Base-by-base conservation (phyloP, 2,888 invertebrate genomes). In the Onchidella celtica region DNA sequence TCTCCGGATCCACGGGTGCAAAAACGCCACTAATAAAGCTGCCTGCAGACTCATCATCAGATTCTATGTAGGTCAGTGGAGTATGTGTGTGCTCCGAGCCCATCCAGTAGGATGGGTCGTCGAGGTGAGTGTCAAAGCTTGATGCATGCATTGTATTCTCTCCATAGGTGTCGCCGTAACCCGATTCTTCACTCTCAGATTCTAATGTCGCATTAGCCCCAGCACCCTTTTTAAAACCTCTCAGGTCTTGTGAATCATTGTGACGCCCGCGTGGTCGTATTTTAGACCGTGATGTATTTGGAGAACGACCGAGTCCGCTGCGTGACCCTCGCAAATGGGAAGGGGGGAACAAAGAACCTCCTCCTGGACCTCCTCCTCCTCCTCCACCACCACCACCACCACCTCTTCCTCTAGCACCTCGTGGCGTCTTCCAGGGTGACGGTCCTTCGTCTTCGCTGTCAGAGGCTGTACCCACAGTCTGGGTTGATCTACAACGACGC, bases 101-200 rank as follows among this genome's bases (percentile, higher is more conserved):
- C 84, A 88, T 86, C 65, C 87, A 88, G 81, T 88, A 86, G 17
- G 83, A 84, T 34, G 87, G 87, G 38, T 85, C 85, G 84, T 90
- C 87, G 40, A 89, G 84, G 72, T 87, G 86, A 76, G 88, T 89
- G 83, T 91, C 91, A 86, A 91, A 90, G 85, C 90, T 90, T n/a
- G 89, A 89, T 32, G 90, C 90, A 73, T 90, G 89, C 89, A 90
- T 90, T 78, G 91, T 91, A 32, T 57, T 34, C 63, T 85, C 85
- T 82, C 88, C 88, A 84, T 87, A 89, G 27, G 91, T 91, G 75
- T 90, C 91, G 84, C 90, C 91, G 87, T 90, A 90, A 24, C 90
- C 91, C 59, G 90, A 90, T 82, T 91, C 91, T 81, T 91, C 91
- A 76, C 90, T 91, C 72, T 91, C 91, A 0, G 90, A 91, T 77